These are phyloP conservation scores for Hestina assimilis DNA, from an alignment of 1,140 invertebrate genomes.

Conservation along the genomic window DNA sequence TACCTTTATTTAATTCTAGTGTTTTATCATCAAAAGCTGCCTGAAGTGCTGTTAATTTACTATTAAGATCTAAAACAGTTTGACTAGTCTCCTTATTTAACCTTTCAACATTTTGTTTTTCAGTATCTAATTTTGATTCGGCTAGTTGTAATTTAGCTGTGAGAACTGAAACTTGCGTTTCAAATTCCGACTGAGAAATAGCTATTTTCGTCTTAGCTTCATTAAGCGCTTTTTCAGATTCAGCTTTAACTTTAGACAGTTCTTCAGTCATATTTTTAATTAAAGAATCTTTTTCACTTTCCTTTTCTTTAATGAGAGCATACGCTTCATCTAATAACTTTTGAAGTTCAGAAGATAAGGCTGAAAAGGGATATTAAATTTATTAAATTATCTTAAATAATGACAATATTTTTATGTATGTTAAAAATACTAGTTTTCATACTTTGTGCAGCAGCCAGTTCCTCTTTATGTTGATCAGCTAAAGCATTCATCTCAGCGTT, in stretches of 20 bases:
- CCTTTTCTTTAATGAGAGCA: slow-evolving; percentile 72
- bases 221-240: slow-evolving; percentile 69
- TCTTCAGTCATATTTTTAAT: slow-evolving; percentile 76
- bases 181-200: slow-evolving; percentile 70
- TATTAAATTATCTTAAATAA: neutral
- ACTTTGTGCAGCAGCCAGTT: slow-evolving; percentile 70
- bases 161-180: slow-evolving; percentile 68
- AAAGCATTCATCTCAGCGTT: slow-evolving; percentile 53
- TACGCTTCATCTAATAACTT: slow-evolving; percentile 76
- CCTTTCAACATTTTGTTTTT: slow-evolving; percentile 74
- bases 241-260: slow-evolving; percentile 58
- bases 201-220: slow-evolving; percentile 73
- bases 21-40: slow-evolving; percentile 72
- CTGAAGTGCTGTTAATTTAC: slow-evolving; percentile 70
- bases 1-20: slow-evolving; percentile 74
- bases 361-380: slow-evolving; percentile 45
- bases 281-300: slow-evolving; percentile 72
- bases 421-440: slow-evolving; percentile 18
- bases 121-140: slow-evolving; percentile 68
- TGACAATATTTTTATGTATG: too few species aligned
- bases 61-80: slow-evolving; percentile 68
- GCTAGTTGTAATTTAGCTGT: slow-evolving; percentile 68
- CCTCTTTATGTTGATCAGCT: slow-evolving; percentile 66
- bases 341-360: slow-evolving; percentile 71
- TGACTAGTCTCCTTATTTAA: slow-evolving; percentile 71